Evolutionary conservation across 2,888 invertebrate genomes (phyloP).

Genomic region (Epirrhoe tristata): DNA sequence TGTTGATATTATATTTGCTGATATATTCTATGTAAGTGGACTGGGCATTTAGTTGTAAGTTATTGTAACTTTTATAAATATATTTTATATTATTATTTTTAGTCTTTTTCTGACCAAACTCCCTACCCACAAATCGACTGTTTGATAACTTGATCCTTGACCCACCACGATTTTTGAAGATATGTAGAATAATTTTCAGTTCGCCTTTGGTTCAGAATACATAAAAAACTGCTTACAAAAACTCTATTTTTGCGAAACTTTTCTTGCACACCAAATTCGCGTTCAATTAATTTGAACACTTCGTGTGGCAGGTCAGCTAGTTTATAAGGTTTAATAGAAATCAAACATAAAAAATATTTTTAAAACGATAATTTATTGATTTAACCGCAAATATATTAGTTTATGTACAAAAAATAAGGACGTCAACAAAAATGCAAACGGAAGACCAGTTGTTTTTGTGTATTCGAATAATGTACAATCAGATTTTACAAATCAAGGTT

Average conservation of each 20-base stretch:
- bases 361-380: constrained; percentile 84
- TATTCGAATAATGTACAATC: constrained; percentile 33
- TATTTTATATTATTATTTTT: constrained; percentile 45
- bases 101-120: constrained; percentile 19
- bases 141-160: too few relatives aligned
- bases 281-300: too few relatives aligned
- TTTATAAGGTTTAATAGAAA: constrained; percentile 4
- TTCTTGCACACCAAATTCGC: too few relatives aligned
- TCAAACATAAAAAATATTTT: constrained; percentile 55
- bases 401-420: constrained; percentile 79
- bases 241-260: too few relatives aligned
- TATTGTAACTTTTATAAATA: constrained; percentile 57
- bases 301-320: too few relatives aligned
- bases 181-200: too few relatives aligned
- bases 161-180: too few relatives aligned
- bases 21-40: constrained; percentile 59
- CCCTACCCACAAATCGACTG: too few relatives aligned
- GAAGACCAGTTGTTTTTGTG: constrained; percentile 63
- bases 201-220: too few relatives aligned
- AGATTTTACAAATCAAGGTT: constrained; percentile 20
- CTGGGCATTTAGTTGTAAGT: constrained; percentile 60
- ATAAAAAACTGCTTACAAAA: too few relatives aligned
- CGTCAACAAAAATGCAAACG: constrained; percentile 81
- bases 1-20: constrained; percentile 52
- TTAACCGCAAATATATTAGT: constrained; percentile 84